Conservation (phyloP, 2,888 invertebrate species). For the Meganola albula region DNA sequence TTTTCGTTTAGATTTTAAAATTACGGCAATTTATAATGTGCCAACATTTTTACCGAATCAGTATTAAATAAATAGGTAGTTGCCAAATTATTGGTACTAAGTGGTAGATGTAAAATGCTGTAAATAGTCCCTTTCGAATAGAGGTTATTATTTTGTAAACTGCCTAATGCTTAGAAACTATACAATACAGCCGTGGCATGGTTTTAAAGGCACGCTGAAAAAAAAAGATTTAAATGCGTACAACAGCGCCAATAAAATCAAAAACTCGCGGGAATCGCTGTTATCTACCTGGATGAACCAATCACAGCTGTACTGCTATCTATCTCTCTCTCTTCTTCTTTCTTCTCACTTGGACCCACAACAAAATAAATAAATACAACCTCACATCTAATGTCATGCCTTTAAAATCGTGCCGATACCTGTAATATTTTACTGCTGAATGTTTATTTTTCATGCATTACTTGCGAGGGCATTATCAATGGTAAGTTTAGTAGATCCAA, state of each 20-base stretch:
- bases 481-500: slow-evolving; percentile 60
- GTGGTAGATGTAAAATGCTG: slow-evolving; percentile 64
- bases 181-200: too few relatives aligned
- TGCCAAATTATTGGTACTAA: slow-evolving; percentile 65
- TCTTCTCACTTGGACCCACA: too few relatives aligned
- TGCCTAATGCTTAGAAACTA: slow-evolving; percentile 47
- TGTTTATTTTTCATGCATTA: slow-evolving; percentile 71
- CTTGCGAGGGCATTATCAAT: slow-evolving; percentile 61
- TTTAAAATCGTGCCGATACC: too few relatives aligned
- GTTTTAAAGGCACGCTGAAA: too few relatives aligned
- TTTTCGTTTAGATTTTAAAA: slow-evolving; percentile 62
- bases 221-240: too few relatives aligned
- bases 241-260: too few relatives aligned
- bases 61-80: slow-evolving; percentile 62
- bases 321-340: too few relatives aligned
- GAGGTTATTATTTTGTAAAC: slow-evolving; percentile 44
- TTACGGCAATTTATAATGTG: slow-evolving; percentile 64
- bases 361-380: too few relatives aligned
- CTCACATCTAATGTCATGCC: too few relatives aligned
- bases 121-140: slow-evolving; percentile 63
- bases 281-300: too few relatives aligned
- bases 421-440: slow-evolving; percentile 52
- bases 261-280: too few relatives aligned
- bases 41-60: slow-evolving; percentile 79
- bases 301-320: too few relatives aligned